phyloP scores from a whole-genome alignment of 2,797 vertebrate species.

The Galagoides demidoff region DNA sequence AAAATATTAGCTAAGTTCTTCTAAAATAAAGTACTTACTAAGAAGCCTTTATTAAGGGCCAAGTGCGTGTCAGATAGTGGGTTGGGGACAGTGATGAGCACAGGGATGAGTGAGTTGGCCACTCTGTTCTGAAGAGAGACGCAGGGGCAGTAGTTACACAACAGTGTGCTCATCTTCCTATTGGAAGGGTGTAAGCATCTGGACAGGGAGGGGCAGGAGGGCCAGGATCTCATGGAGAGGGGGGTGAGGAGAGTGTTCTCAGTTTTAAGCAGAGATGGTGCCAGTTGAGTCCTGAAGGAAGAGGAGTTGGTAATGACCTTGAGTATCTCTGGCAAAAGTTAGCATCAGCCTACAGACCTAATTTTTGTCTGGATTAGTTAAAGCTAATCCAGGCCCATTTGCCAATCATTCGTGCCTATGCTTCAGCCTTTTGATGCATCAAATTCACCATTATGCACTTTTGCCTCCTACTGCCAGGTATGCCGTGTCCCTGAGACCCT shows the following conservation, averaged over 20 bases:
- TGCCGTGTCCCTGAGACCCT: neutral
- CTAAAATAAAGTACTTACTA: constrained; percentile 6
- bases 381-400: neutral
- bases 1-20: neutral
- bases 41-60: neutral
- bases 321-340: neutral
- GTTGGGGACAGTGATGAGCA: neutral
- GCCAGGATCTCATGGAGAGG: neutral
- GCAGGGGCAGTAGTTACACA: neutral
- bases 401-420: neutral
- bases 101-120: neutral
- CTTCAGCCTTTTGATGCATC: neutral
- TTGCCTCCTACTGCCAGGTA: neutral
- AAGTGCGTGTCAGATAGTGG: neutral
- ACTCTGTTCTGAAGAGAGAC: neutral
- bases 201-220: too few relatives aligned
- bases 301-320: neutral
- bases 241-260: neutral
- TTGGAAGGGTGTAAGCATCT: neutral
- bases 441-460: neutral
- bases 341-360: neutral
- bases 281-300: neutral
- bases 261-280: neutral
- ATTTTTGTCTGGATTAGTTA: neutral
- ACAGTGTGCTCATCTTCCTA: neutral